Evolutionary conservation across 2,113 vertebrate genomes (phyloP).

Genomic region (Neofelis nebulosa): DNA sequence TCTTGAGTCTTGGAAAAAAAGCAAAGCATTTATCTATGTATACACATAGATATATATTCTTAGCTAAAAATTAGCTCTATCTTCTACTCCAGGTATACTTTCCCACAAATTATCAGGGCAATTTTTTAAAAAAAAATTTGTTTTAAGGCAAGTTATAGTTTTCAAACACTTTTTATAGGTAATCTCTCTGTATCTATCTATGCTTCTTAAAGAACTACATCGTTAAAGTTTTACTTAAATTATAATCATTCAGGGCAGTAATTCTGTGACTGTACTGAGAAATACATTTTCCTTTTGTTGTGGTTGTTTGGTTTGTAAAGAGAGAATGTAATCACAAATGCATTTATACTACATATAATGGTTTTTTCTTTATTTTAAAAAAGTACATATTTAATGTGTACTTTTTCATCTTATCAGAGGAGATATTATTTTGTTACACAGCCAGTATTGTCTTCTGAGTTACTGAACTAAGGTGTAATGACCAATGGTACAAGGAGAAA

Average conservation of each 20-base stretch:
- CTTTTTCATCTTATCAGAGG: background rate
- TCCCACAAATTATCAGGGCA: background rate
- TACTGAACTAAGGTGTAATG: background rate
- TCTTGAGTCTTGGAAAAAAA: too few species aligned
- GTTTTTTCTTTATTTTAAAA: slow-evolving; percentile 10
- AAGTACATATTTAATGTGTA: background rate
- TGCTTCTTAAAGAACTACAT: background rate
- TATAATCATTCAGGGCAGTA: background rate
- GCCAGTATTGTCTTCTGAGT: background rate
- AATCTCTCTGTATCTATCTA: background rate
- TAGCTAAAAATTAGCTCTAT: background rate
- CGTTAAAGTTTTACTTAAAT: background rate
- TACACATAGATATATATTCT: background rate
- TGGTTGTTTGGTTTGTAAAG: background rate
- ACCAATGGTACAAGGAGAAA: background rate
- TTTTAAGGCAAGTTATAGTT: background rate
- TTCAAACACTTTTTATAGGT: background rate
- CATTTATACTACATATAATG: background rate
- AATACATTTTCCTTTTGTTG: background rate
- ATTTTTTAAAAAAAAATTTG: background rate
- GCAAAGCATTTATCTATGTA: too few species aligned
- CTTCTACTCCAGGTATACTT: background rate
- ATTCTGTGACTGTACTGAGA: background rate
- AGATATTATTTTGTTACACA: background rate
- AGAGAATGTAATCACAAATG: background rate